Evolutionary conservation across 2,888 invertebrate genomes (phyloP), one percentile per base, ranked within the genome.

Genomic region (Ceraclea dissimilis): DNA sequence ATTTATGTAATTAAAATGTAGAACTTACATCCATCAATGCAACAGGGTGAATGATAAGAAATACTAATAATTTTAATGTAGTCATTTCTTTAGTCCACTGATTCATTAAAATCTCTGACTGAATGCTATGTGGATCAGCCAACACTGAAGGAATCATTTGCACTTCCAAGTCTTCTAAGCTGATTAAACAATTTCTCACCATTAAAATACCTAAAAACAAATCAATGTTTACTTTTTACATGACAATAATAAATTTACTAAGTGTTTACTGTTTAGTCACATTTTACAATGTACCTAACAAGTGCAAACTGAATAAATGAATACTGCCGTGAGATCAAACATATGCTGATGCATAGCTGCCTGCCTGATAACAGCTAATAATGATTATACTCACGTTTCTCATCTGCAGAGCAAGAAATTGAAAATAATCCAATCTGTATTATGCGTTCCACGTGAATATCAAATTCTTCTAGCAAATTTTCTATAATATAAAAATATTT

Each of bases 351-450:
- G n/a, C n/a, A n/a, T n/a, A n/a, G n/a, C n/a, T n/a, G n/a, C n/a
- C n/a, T n/a, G n/a, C n/a, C n/a, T n/a, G n/a, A n/a, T n/a, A n/a
- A n/a, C n/a, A n/a, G n/a, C n/a, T n/a, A n/a, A n/a, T n/a, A n/a
- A n/a, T 4, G 26, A 31, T 39, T 49, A 57, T 55, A 70, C 71
- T 69, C 66, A 77, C 78, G 68, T 61, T 69, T 69, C 33, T 65
- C 64, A 63, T 78, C 71, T 48, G 71, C 73, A 51, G 79, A 79
- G 63, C 79, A 80, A 2, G 85, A 82, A 47, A 85, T 77, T n/a
- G 86, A 84, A 70, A 86, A 87, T 50, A 82, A 74, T 48, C 85
- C 86, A 64, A 86, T 83, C 66, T 86, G 85, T 70, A 83, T 72
- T 50, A 84, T 71, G 63, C 84, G 79, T 66, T 87, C 87, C 64